Conservation (phyloP, 2,113 vertebrate species). For the Alces alces region DNA sequence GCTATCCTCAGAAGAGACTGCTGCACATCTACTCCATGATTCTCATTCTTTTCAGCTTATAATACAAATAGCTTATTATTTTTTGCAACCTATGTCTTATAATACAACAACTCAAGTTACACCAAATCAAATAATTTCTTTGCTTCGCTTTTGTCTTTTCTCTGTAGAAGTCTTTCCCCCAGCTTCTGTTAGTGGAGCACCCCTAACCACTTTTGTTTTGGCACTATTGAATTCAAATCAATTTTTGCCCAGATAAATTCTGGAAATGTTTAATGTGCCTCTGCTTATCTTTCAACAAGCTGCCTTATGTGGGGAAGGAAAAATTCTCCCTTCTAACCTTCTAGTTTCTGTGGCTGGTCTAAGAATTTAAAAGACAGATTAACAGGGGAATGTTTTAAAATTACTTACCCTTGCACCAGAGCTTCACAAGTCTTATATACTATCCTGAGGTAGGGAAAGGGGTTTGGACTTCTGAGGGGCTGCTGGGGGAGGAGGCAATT, state of each 20-base stretch:
- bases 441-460: background rate
- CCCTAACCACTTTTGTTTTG: background rate
- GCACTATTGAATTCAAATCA: background rate
- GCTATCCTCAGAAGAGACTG: too few relatives aligned
- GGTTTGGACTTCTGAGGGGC: background rate
- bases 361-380: background rate
- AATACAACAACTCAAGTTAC: background rate
- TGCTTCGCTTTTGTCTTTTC: background rate
- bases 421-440: background rate
- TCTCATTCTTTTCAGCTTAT: too few relatives aligned
- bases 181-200: background rate
- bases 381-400: background rate
- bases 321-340: background rate
- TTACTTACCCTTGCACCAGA: background rate
- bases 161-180: background rate
- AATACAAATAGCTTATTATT: too few relatives aligned
- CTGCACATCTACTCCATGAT: too few relatives aligned
- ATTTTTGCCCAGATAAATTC: background rate
- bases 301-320: background rate
- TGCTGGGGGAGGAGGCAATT: background rate
- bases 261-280: background rate
- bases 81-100: background rate
- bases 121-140: background rate
- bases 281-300: background rate
- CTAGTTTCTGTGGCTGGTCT: background rate